phyloP scores from a whole-genome alignment of 2,797 vertebrate genomes.

The Geotrypetes seraphini region DNA sequence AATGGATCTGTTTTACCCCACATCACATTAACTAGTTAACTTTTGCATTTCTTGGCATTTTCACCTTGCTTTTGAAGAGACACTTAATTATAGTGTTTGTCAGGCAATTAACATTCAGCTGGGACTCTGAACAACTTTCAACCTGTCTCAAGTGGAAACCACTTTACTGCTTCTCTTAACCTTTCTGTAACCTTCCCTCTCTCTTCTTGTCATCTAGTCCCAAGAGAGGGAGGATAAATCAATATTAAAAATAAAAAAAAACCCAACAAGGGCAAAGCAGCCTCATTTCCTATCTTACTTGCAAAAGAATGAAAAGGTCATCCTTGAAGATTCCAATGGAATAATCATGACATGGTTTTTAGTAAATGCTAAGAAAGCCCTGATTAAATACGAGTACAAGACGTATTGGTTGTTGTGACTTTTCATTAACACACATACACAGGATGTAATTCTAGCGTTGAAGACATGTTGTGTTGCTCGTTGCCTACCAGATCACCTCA shows the following conservation, averaged over 20 bases:
- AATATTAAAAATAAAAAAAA: constrained; percentile 27
- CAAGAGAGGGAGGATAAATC: constrained; percentile 25
- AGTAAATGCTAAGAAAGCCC: no score
- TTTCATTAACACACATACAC: no score
- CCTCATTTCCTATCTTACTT: constrained; percentile 20
- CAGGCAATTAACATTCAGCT: constrained; percentile 13
- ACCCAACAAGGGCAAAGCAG: no score
- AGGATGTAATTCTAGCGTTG: no score
- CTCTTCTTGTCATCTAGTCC: constrained; percentile 30
- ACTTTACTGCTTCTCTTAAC: constrained; percentile 32
- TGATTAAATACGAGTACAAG: no score
- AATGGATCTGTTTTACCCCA: constrained; percentile 23
- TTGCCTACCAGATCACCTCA: no score
- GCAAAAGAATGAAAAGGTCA: constrained; percentile 9
- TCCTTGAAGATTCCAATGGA: neutral
- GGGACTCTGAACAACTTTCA: constrained; percentile 16
- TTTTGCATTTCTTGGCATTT: constrained; percentile 25
- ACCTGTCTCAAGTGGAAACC: no score
- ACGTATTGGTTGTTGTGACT: no score
- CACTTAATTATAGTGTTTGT: constrained; percentile 34
- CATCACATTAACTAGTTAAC: constrained; percentile 27
- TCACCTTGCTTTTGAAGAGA: constrained; percentile 31
- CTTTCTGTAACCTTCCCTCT: constrained; percentile 36
- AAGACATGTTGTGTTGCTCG: no score
- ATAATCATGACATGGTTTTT: no score